Conservation (phyloP, 1,140 invertebrate species). For the Panagrolaimus sp. region DNA sequence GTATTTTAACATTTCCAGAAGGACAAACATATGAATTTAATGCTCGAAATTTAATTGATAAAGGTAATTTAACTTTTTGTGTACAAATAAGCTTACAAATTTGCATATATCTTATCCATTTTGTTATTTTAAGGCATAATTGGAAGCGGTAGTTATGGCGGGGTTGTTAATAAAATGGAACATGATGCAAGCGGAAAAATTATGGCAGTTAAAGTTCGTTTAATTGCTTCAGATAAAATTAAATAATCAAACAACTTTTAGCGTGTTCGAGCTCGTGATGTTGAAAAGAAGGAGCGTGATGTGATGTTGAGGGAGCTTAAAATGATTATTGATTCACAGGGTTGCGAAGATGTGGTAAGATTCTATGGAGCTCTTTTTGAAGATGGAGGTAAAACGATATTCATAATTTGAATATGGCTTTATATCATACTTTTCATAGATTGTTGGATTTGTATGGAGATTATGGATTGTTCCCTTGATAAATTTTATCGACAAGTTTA, state of each 20-base stretch:
- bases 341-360: slow-evolving; percentile 87
- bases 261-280: slow-evolving; percentile 82
- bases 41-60: no score
- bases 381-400: slow-evolving; percentile 65
- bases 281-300: slow-evolving; percentile 86
- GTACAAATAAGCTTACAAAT: no score
- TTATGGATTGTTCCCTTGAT: slow-evolving; percentile 96
- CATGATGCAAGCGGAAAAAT: slow-evolving; percentile 77
- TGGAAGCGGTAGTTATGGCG: slow-evolving; percentile 26
- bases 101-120: no score
- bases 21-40: no score
- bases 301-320: slow-evolving; percentile 89
- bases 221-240: neutral
- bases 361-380: slow-evolving; percentile 95
- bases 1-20: no score
- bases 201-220: slow-evolving; percentile 81
- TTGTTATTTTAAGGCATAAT: slow-evolving; percentile 15
- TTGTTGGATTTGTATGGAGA: slow-evolving; percentile 99
- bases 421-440: slow-evolving; percentile 65
- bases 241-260: slow-evolving; percentile 53
- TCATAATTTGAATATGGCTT: neutral
- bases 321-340: slow-evolving; percentile 89
- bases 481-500: slow-evolving; percentile 96
- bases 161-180: slow-evolving; percentile 67
- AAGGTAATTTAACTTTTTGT: no score